These are phyloP conservation scores for Zophobas atratus DNA, from an alignment of 1,140 invertebrate genomes.

Conservation along the genomic window DNA sequence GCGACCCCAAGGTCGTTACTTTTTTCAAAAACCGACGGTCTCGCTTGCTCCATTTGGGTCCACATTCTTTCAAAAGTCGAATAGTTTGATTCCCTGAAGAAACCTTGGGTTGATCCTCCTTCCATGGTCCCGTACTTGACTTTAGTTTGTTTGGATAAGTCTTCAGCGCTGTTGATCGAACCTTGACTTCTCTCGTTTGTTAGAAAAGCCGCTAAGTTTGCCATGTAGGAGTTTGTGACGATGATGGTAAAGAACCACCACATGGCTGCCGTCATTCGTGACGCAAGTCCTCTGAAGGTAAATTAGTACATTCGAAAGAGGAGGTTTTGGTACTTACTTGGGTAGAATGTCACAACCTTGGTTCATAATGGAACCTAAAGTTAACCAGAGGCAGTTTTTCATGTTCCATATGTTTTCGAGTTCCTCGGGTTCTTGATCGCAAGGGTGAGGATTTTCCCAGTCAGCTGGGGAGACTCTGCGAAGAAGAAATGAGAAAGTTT, in stretches of 20 bases:
- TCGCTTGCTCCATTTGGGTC: constrained; percentile 83
- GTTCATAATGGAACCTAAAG: constrained; percentile 84
- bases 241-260: constrained; percentile 98
- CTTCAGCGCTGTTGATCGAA: constrained; percentile 88
- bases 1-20: constrained; percentile 87
- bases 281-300: constrained; percentile 75
- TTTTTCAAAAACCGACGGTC: constrained; percentile 85
- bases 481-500: constrained; percentile 51
- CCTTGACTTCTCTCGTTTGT: constrained; percentile 87
- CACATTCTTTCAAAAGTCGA: constrained; percentile 78
- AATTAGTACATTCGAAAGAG: neutral
- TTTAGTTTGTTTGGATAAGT: constrained; percentile 89
- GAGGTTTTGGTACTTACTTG: constrained; percentile 71
- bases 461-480: constrained; percentile 85
- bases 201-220: constrained; percentile 94
- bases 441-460: constrained; percentile 90
- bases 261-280: constrained; percentile 84
- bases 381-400: constrained; percentile 82
- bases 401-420: constrained; percentile 84
- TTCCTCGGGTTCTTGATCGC: constrained; percentile 82
- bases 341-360: constrained; percentile 85
- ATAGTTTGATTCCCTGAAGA: constrained; percentile 81
- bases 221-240: constrained; percentile 96
- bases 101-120: constrained; percentile 80
- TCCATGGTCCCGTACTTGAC: constrained; percentile 87